Evolutionary conservation across 2,888 invertebrate species (phyloP), one percentile per base, ranked within the genome.

Genomic region (Zelleria hepariella): DNA sequence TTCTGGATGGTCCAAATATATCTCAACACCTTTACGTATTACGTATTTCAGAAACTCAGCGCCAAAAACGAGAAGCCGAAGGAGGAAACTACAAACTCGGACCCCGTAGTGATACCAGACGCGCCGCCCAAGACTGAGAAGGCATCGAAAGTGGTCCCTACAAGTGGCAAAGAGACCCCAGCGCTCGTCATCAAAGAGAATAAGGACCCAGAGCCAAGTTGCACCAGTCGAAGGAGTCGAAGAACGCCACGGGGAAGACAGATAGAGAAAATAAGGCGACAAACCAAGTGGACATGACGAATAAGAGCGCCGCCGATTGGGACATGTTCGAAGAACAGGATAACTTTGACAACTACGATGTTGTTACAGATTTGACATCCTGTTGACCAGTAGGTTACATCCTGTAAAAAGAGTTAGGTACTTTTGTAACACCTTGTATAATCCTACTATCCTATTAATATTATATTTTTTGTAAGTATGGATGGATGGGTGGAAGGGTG

Each of bases 291-390:
- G 78, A 84, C 63, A 82, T 85, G 63, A 75, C 83, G 0, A 75
- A 77, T 21, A 92, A 91, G 70, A 81, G 89, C 18, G 86, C n/a
- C n/a, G n/a, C 91, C 15, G 93, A 94, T 68, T 95, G 95, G 94
- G 96, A 96, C 72, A 96, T 96, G 95, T 96, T 97, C 86, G 97
- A 98, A 48, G 97, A 98, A 72, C 95, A 95, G 66, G 95, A 96
- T 72, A 95, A 94, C 78, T 95, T 96, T 70, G 90, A 93, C 42
- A 91, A 93, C 72, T 93, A 92, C 72, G 91, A 92, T n/a, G n/a
- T n/a, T n/a, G n/a, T n/a, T n/a, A n/a, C n/a, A n/a, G n/a, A n/a
- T n/a, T n/a, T n/a, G n/a, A n/a, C n/a, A n/a, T n/a, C n/a, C n/a
- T n/a, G n/a, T n/a, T n/a, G n/a, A n/a, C n/a, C n/a, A n/a, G n/a